Base-by-base conservation (phyloP, 2,113 vertebrate species). In the Morone saxatilis region DNA sequence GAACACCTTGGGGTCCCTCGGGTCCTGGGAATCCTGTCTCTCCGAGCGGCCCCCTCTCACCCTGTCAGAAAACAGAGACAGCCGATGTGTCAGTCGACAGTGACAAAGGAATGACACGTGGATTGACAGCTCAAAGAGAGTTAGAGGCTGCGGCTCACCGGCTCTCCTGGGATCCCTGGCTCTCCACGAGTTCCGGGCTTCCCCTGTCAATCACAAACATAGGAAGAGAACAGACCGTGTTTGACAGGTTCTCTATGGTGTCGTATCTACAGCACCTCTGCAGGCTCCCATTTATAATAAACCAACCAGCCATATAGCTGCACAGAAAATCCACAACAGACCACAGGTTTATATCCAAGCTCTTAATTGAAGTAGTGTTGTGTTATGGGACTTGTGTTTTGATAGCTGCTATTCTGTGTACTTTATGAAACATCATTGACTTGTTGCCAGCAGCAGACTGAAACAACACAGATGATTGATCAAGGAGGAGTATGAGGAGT, bases 1-100 rank as follows among this genome's bases (percentile, higher is more conserved):
- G 88, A 89, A 93, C 95, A 94, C 98, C 98, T 74, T 95, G 90
- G 20, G 97, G 97, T 76, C 98, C 98, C 94, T 99, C 98, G 20
- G 97, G 97, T 76, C 98, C 98, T 1, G 98, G 97, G 92, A 99
- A 99, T 76, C 98, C 98, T 82, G 95, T 96, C 70, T 99, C 98
- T 94, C 98, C 98, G 68, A 97, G 74, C 36, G 97, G 98, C 72
- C 98, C 98, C 93, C 98, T 96, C 78, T 97, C 96, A 85, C 98
- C 98, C 98, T 99, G 92, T 90, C 76, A 88, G 78, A 88, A 76
- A 94, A 90, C 84, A 90, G 86, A 91, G 76, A 81, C 70, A 83
- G 79, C 43, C 62, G 8, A 66, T 41, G 59, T 89, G 90, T 93
- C 92, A 93, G 78, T 81, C 50, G 65, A 67, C 63, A 20, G 69